Evolutionary conservation across 2,888 invertebrate genomes (phyloP).

Genomic region (Noctua comes): DNA sequence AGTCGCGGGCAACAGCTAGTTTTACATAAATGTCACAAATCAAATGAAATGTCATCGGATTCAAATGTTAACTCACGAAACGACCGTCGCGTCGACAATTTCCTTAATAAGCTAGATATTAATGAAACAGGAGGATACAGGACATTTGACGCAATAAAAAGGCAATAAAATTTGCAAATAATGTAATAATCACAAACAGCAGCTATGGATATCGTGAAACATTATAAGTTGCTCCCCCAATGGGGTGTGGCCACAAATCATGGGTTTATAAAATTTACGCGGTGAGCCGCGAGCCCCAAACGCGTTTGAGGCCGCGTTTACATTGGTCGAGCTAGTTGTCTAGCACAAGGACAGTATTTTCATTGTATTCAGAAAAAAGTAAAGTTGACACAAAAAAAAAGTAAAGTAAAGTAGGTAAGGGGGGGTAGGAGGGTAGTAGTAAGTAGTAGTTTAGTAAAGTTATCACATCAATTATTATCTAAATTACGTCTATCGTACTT

Average conservation of each 20-base stretch:
- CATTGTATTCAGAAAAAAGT: too few species aligned
- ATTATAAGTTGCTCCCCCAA: constrained; percentile 41
- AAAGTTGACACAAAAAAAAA: too few species aligned
- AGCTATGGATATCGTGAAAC: constrained; percentile 12
- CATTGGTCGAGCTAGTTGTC: not conserved
- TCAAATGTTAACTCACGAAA: not conserved
- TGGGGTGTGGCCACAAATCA: constrained; percentile 67
- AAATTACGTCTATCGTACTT: not conserved
- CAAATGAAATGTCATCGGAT: not conserved
- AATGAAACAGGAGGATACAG: not conserved
- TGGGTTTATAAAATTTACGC: constrained; percentile 62
- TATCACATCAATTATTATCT: too few species aligned
- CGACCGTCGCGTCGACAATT: not conserved
- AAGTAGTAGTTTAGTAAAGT: too few species aligned
- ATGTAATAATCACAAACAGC: constrained; percentile 10
- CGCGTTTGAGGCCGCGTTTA: constrained; percentile 21
- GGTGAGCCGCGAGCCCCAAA: constrained; percentile 20
- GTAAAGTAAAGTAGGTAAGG: too few species aligned
- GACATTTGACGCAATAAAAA: not conserved
- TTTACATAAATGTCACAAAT: not conserved
- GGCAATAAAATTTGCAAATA: constrained; percentile 11
- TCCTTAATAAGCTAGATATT: not conserved
- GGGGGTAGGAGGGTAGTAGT: too few species aligned
- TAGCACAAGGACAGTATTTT: not conserved
- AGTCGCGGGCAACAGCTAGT: too few species aligned